Base-by-base conservation (phyloP, 1,140 invertebrate species). In the Heliothis subflexa region DNA sequence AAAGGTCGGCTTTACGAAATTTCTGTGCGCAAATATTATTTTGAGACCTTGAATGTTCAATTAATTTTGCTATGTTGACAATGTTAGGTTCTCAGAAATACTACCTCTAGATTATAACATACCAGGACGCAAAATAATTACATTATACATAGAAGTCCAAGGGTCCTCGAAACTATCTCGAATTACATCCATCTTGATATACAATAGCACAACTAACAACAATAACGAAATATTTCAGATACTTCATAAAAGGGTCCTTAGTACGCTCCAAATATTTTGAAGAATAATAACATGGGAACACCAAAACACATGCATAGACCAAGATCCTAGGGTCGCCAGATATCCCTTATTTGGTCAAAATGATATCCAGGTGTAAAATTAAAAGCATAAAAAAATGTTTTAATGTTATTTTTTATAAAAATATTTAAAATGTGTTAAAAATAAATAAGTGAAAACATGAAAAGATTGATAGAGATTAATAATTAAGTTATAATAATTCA, bases 221-320 rank as follows among this genome's bases (percentile, higher is more conserved):
- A 72, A 33, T 55, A 72, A 74, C 18, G 21, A 61, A 74, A 61
- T 71, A 71, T 74, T 74, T 45, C 54, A 25, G 54, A 74, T 74
- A 59, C 71, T 57, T 61, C 54, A 74, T 57, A 61, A 71, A 71
- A 74, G 71, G 55, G 21, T 57, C 54, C 64, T 68, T 12, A 68
- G 16, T 7, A 59, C 71, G 54, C 33, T 25, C 71, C 55, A 49
- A 73, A 73, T 59, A 73, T 73, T 73, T 73, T 47, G 54, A 59
- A 59, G 54, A 73, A 47, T 73, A 73, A 73, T 73, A 73, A 73
- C 71, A 73, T 71, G 12, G 40, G 40, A 49, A 16, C 18, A 47
- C 71, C 71, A 73, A 59, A 73, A 73, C 40, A 61, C 25, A 40
- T 57, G 25, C 50, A 7, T 40, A 40, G 5, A 9, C 33, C 33